Evolutionary conservation across 2,888 invertebrate species (phyloP), one percentile per base, ranked within the genome.

Genomic region (Periphyllus acericola): DNA sequence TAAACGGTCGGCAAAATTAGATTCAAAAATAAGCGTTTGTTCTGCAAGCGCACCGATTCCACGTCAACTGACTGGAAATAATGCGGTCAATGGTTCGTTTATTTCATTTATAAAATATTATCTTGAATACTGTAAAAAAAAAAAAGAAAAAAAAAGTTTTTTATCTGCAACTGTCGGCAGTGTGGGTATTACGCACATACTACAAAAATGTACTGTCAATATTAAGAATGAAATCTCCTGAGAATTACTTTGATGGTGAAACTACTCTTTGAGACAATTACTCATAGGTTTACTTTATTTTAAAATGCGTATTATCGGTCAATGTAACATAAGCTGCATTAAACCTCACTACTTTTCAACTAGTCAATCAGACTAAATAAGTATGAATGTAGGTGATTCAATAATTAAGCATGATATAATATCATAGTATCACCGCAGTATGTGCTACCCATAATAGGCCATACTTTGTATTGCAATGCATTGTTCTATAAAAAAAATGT

Each of bases 21-120:
- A 78, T 66, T 40, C 76, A 84, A 84, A 84, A 76, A 84, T 76
- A 84, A 84, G 66, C 84, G 68, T 32, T 76, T 68, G 66, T 66
- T 68, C 66, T 36, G 34, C 76, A 11, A 76, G 75, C 40, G 29
- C 11, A 21, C 71, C 68, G 76, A 76, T 76, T 66, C 72, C 14
- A 79, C 40, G n/a, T 55, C 80, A 80, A 80, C 72, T 60, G 80
- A 79, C 80, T 74, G 86, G 68, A 79, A 79, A 72, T 80, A 86
- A 86, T 60, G 72, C 80, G 72, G 72, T 86, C 72, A 80, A 80
- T 72, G 86, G 72, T 72, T 86, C 71, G 80, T 79, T 79, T 80
- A 72, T 72, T 86, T 85, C 68, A 66, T 78, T 83, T 83, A 75
- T 60, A 83, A 83, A 83, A 78, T 78, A 68, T 85, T 78, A 85